These are phyloP conservation scores for Burhinus oedicnemus DNA, from an alignment of 2,113 vertebrate species.

Conservation along the genomic window DNA sequence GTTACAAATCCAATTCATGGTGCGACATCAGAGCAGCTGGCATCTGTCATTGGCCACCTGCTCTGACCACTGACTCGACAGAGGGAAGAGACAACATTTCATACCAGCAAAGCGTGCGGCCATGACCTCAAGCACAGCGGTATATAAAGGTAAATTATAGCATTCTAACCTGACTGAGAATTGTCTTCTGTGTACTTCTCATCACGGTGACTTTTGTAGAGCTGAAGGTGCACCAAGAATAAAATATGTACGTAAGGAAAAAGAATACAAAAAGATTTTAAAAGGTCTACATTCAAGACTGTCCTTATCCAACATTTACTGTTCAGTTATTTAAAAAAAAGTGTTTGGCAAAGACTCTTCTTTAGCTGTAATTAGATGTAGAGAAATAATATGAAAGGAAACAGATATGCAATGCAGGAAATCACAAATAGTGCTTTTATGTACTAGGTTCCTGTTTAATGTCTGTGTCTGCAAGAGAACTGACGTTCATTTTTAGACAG, in stretches of 20 bases:
- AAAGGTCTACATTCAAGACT: neutral
- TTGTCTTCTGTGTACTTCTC: slow-evolving; percentile 82
- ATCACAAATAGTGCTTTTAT: neutral
- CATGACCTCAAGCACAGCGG: neutral
- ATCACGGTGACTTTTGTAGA: slow-evolving; percentile 83
- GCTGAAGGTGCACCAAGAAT: slow-evolving; percentile 68
- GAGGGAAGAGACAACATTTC: neutral
- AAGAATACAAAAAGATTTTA: slow-evolving; percentile 15
- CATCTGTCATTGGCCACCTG: neutral
- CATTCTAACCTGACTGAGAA: slow-evolving; percentile 86
- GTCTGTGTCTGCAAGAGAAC: neutral
- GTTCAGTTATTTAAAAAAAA: neutral
- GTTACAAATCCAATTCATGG: neutral
- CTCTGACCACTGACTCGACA: neutral
- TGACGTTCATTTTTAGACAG: neutral
- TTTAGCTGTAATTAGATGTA: neutral
- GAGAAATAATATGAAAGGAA: neutral
- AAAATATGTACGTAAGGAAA: slow-evolving; percentile 24
- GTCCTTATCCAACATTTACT: neutral
- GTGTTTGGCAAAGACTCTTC: neutral
- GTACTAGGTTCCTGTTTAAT: neutral
- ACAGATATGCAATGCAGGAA: neutral
- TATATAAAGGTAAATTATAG: neutral
- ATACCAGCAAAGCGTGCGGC: neutral
- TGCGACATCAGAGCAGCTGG: neutral